phyloP scores from a whole-genome alignment of 2,113 vertebrate genomes.

The Morone chrysops region DNA sequence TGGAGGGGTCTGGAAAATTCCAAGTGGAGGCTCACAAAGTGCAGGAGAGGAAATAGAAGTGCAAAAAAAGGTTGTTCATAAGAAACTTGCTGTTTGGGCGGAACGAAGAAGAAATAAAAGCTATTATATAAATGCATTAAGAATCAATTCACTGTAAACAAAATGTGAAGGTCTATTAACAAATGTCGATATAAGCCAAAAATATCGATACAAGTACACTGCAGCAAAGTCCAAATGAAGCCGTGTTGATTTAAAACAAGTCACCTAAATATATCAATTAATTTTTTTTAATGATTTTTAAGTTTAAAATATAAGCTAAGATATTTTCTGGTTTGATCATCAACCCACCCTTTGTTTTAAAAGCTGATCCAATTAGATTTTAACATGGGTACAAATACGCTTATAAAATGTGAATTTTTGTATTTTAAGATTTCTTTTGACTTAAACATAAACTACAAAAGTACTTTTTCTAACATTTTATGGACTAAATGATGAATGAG shows the following conservation, averaged over 20 bases:
- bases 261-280: no score
- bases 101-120: neutral
- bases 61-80: conserved; percentile 1
- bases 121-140: neutral
- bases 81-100: neutral
- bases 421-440: no score
- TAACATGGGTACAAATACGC: no score
- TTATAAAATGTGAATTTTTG: no score
- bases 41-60: conserved; percentile 33
- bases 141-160: neutral
- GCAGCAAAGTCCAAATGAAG: neutral
- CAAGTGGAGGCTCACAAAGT: conserved; percentile 44
- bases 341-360: neutral
- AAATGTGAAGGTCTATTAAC: neutral
- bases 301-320: neutral
- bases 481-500: no score
- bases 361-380: no score
- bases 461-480: no score
- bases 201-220: no score
- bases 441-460: no score
- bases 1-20: conserved; percentile 53
- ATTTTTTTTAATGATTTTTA: neutral
- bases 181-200: no score
- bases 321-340: neutral
- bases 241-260: no score